phyloP scores from a whole-genome alignment of 2,113 vertebrate genomes.

The Isichthys henryi region DNA sequence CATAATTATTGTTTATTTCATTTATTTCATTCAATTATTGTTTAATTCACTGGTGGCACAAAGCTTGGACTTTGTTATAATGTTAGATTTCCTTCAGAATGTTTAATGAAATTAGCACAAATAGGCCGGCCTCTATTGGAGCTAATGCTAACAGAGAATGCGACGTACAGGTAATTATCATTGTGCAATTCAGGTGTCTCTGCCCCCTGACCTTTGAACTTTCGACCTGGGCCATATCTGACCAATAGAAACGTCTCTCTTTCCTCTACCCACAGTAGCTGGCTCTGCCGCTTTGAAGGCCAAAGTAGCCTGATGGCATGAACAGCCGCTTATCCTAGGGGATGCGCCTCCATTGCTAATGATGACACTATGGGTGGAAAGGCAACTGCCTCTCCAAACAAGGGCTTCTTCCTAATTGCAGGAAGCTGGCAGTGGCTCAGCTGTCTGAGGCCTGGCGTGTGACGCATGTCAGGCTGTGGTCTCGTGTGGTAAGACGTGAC shows the following conservation, averaged over 20 bases:
- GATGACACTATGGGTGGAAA: neutral
- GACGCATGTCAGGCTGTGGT: neutral
- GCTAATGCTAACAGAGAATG: neutral
- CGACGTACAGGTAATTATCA: neutral
- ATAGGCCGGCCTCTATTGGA: neutral
- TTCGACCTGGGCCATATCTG: neutral
- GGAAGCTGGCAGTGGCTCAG: neutral
- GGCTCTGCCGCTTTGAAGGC: too few species aligned
- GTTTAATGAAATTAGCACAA: neutral
- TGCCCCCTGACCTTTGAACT: neutral
- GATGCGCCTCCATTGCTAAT: neutral
- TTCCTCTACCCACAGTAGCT: neutral
- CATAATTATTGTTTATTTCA: neutral
- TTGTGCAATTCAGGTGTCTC: neutral
- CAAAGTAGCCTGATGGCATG: neutral
- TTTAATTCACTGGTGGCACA: neutral
- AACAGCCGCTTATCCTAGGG: neutral
- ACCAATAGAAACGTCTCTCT: neutral
- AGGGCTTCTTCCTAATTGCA: neutral
- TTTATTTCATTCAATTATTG: neutral
- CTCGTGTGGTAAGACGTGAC: neutral
- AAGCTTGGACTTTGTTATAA: neutral
- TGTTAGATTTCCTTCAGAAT: neutral
- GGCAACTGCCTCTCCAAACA: neutral
- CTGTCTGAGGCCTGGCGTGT: neutral